These are phyloP conservation scores for Chanos chanos DNA, from an alignment of 2,797 vertebrate species.

Conservation along the genomic window DNA sequence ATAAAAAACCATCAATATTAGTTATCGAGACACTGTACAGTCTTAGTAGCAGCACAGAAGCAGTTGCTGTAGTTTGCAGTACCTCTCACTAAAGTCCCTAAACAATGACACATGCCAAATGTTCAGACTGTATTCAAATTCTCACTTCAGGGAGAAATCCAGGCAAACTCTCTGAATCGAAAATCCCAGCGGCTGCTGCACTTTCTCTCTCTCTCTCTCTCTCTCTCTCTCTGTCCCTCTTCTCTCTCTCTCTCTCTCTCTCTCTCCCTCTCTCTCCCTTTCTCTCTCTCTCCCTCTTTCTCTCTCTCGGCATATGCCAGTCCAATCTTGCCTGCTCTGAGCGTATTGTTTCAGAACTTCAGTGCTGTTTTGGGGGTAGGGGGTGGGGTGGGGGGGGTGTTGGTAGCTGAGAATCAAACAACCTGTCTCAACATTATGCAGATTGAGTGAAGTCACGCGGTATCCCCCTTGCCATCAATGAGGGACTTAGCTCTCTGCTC, in stretches of 20 bases:
- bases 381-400: too few relatives aligned
- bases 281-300: conserved; percentile 33
- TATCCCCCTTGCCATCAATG: conserved; percentile 29
- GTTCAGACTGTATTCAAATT: neutral
- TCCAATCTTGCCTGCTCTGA: conserved; percentile 12
- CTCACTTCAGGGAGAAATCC: conserved; percentile 12
- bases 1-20: too few relatives aligned
- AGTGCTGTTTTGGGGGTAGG: too few relatives aligned
- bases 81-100: neutral
- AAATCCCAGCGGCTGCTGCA: neutral
- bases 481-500: conserved; percentile 38
- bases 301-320: conserved; percentile 27
- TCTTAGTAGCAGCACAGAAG: too few relatives aligned
- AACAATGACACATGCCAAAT: neutral
- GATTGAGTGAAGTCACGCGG: conserved; percentile 32
- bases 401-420: conserved; percentile 14
- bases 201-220: conserved; percentile 7
- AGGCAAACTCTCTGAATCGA: conserved; percentile 1
- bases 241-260: neutral
- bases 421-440: conserved; percentile 37
- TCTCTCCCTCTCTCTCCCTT: conserved; percentile 8
- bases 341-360: too few relatives aligned
- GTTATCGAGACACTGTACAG: too few relatives aligned
- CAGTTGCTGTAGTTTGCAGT: too few relatives aligned
- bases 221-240: conserved; percentile 8